Evolutionary conservation across 2,113 vertebrate species (phyloP).

Genomic region (Microtus pennsylvanicus): DNA sequence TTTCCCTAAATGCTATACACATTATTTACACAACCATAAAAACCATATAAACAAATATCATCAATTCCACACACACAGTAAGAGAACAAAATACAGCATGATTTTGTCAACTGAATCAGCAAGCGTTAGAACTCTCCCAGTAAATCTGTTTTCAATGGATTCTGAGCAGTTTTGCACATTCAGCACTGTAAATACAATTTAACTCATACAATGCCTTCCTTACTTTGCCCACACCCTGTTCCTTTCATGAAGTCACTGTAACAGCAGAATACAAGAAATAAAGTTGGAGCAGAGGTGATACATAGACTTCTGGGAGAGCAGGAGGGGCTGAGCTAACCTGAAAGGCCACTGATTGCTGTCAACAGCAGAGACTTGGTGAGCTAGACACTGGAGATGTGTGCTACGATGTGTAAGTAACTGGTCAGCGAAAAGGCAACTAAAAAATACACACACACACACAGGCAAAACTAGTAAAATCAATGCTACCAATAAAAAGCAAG

Average conservation of each 20-base stretch:
- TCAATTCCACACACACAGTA: conserved; percentile 45
- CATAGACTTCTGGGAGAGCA: not conserved
- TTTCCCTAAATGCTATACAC: conserved; percentile 39
- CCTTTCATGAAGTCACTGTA: not conserved
- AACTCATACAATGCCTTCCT: not conserved
- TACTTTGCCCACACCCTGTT: not conserved
- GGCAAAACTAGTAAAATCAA: not conserved
- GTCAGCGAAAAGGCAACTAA: not conserved
- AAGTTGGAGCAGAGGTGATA: conserved; percentile 16
- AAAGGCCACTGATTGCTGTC: not conserved
- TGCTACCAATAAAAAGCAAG: conserved; percentile 16
- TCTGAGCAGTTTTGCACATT: conserved; percentile 15
- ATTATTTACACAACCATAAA: conserved; percentile 53
- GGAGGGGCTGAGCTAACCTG: not conserved
- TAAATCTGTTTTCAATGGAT: not conserved
- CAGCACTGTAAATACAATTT: conserved; percentile 53
- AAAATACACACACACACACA: conserved; percentile 24
- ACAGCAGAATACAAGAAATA: not conserved
- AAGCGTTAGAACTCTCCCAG: conserved; percentile 30
- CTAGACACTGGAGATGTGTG: not conserved
- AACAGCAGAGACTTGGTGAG: not conserved
- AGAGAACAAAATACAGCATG: conserved; percentile 44
- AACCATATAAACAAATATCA: conserved; percentile 59
- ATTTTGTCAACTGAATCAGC: conserved; percentile 37
- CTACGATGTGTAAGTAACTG: not conserved